Base-by-base conservation (phyloP, 2,888 invertebrate species). In the Orchestes rusci region DNA sequence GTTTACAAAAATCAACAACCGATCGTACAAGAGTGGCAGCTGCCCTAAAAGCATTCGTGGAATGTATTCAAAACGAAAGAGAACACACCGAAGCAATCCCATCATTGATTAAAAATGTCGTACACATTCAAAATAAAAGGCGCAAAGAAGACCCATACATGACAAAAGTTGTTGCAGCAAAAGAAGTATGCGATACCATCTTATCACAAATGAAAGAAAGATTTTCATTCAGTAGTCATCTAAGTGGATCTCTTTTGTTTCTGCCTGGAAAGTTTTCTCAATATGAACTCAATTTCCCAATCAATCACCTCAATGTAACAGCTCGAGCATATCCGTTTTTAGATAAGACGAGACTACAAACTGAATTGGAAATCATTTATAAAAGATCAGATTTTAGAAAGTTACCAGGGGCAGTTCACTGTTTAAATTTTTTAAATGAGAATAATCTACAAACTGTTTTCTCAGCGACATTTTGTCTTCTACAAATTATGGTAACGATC, bases 101-200 rank as follows among this genome's bases (percentile, higher is more conserved):
- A 28, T 8, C 15, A 13, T 28, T 19, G 16, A 35, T 35, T 19
- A 20, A 17, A 7, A 16, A 28, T 17, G 18, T 16, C 4, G 12
- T 12, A 10, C 16, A 29, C 12, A 29, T 16, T 28, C 16, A 16
- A 38, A 29, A 8, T 38, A 38, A 28, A 29, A 38, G 38, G 12
- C 16, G n/a, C 4, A 38, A 38, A n/a, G 38, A 38, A 38, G 29
- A 38, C 17, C 15, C 38, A 8, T 29, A 39, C 18, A 29, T 28
- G 8, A n/a, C 16, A 28, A 38, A 17, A 38, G 16, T 29, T 8
- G 44, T 40, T 4, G 19, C 47, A 45, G 40, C 45, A 3, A 48
- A 40, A 17, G 44, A 44, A 39, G 53, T 59, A 5, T 59, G 57
- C 49, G 58, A 59, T 46, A 40, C 44, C 23, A 58, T 61, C 31